Base-by-base conservation (phyloP, 2,888 invertebrate genomes). In the Lycocerus yunnanus region DNA sequence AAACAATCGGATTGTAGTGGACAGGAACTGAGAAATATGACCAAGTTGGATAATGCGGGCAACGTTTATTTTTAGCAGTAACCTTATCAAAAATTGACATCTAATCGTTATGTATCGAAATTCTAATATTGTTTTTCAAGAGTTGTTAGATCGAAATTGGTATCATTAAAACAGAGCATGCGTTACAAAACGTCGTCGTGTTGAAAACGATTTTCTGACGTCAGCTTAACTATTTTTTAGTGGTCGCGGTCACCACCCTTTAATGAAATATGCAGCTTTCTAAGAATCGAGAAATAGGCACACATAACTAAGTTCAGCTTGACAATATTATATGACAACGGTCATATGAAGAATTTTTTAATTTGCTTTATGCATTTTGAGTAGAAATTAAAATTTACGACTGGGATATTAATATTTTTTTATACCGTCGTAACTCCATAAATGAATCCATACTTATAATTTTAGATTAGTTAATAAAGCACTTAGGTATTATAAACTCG, bases 181-280 rank as follows among this genome's bases (percentile, higher is more conserved):
- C 20, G 18, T 18, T 18, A n/a, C n/a, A 63, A 18, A 63, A 63
- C 13, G 6, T 63, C 20, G 20, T 18, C 20, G 6, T 13, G 27
- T 27, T 20, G 21, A 66, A 21, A 66, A 14, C 15, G 24, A 66
- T 24, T 43, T 15, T 11, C 14, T 68, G 58, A 68, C 58, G 58
- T 43, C 58, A 68, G 16, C 27, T 21, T 18, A 20, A 11, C n/a
- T 66, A 15, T 68, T 67, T 68, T 72, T 65, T 72, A 58, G 58
- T 58, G 68, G 20, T 61, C 16, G 72, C 72, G 72, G 72, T 72
- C 72, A 72, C 72, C 72, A 72, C 72, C 72, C 72, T 72, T 68
- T 43, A 65, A 59, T 63, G 69, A 72, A 72, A 72, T 69, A 69
- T 68, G 72, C 72, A 69, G 58, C 58, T 14, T 69, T 68, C 65